Base-by-base conservation (phyloP, 1,140 invertebrate species). In the Aphis gossypii region DNA sequence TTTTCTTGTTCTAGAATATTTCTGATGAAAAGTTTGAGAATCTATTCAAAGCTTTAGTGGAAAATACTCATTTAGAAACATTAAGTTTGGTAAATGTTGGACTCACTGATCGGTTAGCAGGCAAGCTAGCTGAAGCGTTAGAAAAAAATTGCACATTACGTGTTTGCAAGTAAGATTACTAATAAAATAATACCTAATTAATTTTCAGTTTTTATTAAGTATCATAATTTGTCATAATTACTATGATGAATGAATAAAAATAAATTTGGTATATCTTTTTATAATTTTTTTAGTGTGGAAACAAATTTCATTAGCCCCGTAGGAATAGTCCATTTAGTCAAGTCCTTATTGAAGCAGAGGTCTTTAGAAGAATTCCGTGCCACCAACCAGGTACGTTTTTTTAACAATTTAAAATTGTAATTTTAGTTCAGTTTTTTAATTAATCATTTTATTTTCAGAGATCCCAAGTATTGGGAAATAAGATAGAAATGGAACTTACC, bases 401-500 rank as follows among this genome's bases (percentile, higher is more conserved):
- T 46, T 44, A 86, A 87, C 18, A n/a, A 83, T 76, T 48, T 54
- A n/a, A 90, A 30, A 51, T 35, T 35, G 46, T 83, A 41, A 48
- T 44, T 84, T 0, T 48, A n/a, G 9, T 51, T 38, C 4, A 48
- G n/a, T 51, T 92, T 48, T 82, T 60, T 51, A 68, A 60, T 88
- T 89, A 87, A 56, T 76, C 35, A 48, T 92, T 94, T 94, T 94
- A 83, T 94, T 95, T 95, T 4, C 95, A 99, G 98, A 97, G 98
- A 96, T 98, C 98, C 94, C 97, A 98, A 96, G 97, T 99, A 94
- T 96, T 99, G 94, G 99, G 99, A 94, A 99, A 99, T 96, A 99
- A 99, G 96, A 98, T 98, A 94, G 99, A 99, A 96, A 99, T 99
- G 98, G 98, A 99, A 96, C 98, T 99, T 94, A 98, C 98, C 86